Evolutionary conservation across 2,888 invertebrate genomes (phyloP).

Genomic region (Yponomeuta malinellus): DNA sequence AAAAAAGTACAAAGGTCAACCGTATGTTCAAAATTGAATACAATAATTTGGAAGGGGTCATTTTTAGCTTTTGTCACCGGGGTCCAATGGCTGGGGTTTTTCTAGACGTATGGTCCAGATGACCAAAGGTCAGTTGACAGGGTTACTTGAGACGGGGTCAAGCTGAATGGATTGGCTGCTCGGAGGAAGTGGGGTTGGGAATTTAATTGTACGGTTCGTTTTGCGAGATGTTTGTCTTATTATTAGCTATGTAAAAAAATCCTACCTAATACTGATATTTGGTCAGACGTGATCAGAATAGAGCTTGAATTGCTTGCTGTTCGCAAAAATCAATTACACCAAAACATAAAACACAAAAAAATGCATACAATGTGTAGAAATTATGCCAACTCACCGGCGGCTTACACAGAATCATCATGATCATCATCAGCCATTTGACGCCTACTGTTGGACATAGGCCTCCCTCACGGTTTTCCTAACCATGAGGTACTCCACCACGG

Average conservation of each 20-base stretch:
- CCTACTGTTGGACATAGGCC: no score
- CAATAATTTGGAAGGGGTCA: neutral
- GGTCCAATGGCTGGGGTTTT: neutral
- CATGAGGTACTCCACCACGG: no score
- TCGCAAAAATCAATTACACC: no score
- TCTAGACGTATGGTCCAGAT: conserved; percentile 49
- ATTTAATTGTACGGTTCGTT: neutral
- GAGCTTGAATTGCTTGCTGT: no score
- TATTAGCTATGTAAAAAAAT: neutral
- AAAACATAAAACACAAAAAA: no score
- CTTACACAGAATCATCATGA: no score
- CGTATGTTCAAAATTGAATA: conserved; percentile 1
- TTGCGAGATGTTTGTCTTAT: neutral
- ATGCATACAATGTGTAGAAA: no score
- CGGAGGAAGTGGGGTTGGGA: conserved; percentile 21
- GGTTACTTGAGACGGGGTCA: conserved; percentile 50
- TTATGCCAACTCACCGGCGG: no score
- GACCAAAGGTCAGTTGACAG: conserved; percentile 58
- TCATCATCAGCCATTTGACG: no score
- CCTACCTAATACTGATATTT: no score
- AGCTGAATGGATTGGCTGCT: conserved; percentile 41
- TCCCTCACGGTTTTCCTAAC: no score
- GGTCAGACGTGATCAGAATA: no score
- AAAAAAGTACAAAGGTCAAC: neutral
- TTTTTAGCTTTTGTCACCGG: neutral